phyloP scores from a whole-genome alignment of 2,113 vertebrate species.

The Apus apus region DNA sequence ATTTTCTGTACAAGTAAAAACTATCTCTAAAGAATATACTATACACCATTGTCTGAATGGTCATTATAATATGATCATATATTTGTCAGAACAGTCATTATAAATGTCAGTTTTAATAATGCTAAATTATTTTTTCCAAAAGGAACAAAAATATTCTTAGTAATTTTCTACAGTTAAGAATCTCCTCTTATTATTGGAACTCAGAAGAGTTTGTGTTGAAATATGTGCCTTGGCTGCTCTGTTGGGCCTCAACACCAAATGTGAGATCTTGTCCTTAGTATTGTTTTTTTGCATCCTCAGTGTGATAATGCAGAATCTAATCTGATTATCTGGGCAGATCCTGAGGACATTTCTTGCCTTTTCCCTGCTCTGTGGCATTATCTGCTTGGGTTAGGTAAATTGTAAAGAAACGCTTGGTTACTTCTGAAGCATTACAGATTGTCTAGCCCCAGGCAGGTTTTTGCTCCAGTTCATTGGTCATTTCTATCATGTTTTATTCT shows the following conservation, averaged over 20 bases:
- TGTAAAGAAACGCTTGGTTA: constrained; percentile 16
- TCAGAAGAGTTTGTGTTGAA: not conserved
- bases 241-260: not conserved
- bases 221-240: not conserved
- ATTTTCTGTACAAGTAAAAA: not conserved
- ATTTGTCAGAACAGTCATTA: not conserved
- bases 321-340: not conserved
- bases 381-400: constrained; percentile 26
- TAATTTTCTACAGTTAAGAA: not conserved
- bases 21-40: not conserved
- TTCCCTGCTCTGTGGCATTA: constrained; percentile 11
- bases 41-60: not conserved
- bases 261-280: not conserved
- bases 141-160: not conserved
- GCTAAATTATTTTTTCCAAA: not conserved
- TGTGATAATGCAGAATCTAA: not conserved
- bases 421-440: constrained; percentile 11
- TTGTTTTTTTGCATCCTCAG: not conserved
- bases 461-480: not conserved
- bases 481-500: constrained; percentile 10
- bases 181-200: not conserved
- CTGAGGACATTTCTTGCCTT: not conserved
- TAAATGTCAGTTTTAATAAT: not conserved
- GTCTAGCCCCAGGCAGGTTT: constrained; percentile 7
- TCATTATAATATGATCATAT: not conserved